These are phyloP conservation scores for Plutomurus gul DNA, from an alignment of 1,140 invertebrate genomes.

Conservation along the genomic window DNA sequence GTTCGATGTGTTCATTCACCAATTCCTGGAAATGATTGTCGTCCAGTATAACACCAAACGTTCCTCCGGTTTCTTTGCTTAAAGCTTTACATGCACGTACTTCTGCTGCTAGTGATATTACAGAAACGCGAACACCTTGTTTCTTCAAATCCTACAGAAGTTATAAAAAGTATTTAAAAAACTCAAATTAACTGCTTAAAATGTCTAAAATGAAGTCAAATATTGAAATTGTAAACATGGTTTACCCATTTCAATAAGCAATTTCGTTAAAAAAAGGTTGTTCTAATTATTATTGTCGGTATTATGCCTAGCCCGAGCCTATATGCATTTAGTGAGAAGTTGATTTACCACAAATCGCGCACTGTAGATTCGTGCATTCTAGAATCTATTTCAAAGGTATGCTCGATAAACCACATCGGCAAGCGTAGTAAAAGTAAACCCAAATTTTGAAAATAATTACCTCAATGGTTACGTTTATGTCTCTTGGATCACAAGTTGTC, in stretches of 20 bases:
- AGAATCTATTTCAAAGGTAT: too few relatives aligned
- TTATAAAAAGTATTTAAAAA: conserved; percentile 8
- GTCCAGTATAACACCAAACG: conserved; percentile 86
- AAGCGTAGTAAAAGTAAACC: too few relatives aligned
- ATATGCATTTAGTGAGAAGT: too few relatives aligned
- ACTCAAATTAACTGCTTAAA: not conserved
- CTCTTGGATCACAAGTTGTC: conserved; percentile 94
- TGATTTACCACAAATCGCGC: too few relatives aligned
- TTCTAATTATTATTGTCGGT: too few relatives aligned
- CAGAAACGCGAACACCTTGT: conserved; percentile 79
- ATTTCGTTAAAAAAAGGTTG: too few relatives aligned
- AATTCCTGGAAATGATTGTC: conserved; percentile 86
- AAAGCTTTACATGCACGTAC: conserved; percentile 85
- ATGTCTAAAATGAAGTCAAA: not conserved
- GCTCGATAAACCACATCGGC: too few relatives aligned
- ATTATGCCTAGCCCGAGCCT: too few relatives aligned
- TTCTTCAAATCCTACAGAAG: conserved; percentile 59
- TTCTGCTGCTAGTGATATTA: conserved; percentile 94
- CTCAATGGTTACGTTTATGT: conserved; percentile 85
- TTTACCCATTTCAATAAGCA: too few relatives aligned
- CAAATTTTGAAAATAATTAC: conserved; percentile 62
- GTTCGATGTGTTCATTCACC: conserved; percentile 73
- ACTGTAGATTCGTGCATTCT: too few relatives aligned
- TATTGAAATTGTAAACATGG: too few relatives aligned
- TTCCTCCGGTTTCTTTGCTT: conserved; percentile 79